Conservation (phyloP, 2,888 invertebrate genomes). For the Lochmaea crataegi region DNA sequence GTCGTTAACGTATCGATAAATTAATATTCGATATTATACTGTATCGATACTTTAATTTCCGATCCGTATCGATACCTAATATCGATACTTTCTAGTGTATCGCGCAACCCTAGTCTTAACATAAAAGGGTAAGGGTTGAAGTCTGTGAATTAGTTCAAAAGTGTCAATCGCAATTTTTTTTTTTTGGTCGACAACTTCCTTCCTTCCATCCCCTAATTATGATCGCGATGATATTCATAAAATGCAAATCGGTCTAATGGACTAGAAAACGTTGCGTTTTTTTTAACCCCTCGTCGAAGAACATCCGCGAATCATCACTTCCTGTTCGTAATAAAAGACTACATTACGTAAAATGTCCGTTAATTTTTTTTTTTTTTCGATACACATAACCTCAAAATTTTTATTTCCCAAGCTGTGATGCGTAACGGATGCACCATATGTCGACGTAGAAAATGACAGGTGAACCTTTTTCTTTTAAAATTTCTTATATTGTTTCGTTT, state of each 20-base stretch:
- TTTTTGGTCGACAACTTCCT: no score
- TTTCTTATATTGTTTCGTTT: conserved; percentile 27
- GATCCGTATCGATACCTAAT: no score
- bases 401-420: conserved; percentile 61
- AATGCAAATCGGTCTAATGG: conserved; percentile 42
- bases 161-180: no score
- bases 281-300: conserved; percentile 39
- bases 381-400: conserved; percentile 35
- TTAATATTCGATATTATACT: no score
- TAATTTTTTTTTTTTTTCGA: conserved; percentile 34
- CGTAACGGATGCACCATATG: conserved; percentile 64
- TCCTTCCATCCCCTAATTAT: no score
- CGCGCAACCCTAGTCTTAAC: no score
- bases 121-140: no score
- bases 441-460: conserved; percentile 53
- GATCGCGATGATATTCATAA: conserved; percentile 13
- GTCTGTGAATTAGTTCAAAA: no score
- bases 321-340: conserved; percentile 42
- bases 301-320: conserved; percentile 40
- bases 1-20: no score
- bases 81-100: no score
- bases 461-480: conserved; percentile 44
- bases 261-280: conserved; percentile 41
- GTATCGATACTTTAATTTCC: no score
- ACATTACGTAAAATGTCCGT: conserved; percentile 52